phyloP scores from a whole-genome alignment of 2,113 vertebrate species.

The Apodemus speciosus region DNA sequence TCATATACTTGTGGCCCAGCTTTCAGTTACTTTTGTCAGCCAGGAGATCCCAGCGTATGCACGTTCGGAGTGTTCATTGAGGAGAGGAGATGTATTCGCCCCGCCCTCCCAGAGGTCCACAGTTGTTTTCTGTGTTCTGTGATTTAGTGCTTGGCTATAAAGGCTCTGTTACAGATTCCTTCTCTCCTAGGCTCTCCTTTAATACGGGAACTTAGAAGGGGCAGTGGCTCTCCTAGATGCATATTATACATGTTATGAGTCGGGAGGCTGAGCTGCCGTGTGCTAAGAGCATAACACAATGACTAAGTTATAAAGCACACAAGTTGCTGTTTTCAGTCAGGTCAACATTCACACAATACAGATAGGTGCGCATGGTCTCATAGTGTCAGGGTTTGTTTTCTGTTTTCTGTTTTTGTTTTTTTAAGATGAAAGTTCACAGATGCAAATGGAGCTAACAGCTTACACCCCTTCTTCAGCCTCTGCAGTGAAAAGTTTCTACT shows the following conservation, averaged over 20 bases:
- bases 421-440: conserved; percentile 3
- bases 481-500: background rate
- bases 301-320: background rate
- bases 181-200: conserved; percentile 64
- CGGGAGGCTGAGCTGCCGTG: conserved; percentile 60
- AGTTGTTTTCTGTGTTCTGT: conserved; percentile 73
- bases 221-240: conserved; percentile 69
- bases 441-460: background rate
- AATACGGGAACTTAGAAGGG: conserved; percentile 74
- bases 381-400: background rate
- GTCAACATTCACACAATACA: background rate
- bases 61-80: conserved; percentile 68
- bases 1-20: conserved; percentile 41
- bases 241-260: conserved; percentile 56
- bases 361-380: background rate
- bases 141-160: conserved; percentile 74
- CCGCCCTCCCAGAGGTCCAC: conserved; percentile 49
- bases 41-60: conserved; percentile 56
- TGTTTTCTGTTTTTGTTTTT: background rate
- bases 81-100: conserved; percentile 68
- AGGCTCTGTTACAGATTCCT: conserved; percentile 71
- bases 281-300: background rate
- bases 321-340: background rate
- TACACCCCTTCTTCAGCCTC: background rate
- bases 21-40: conserved; percentile 68